A percentile compares a stretch with the other conserved stretches of the same genome.
phyloP scores from a whole-genome alignment of 2,113 vertebrate genomes.

The Panthera tigris region DNA sequence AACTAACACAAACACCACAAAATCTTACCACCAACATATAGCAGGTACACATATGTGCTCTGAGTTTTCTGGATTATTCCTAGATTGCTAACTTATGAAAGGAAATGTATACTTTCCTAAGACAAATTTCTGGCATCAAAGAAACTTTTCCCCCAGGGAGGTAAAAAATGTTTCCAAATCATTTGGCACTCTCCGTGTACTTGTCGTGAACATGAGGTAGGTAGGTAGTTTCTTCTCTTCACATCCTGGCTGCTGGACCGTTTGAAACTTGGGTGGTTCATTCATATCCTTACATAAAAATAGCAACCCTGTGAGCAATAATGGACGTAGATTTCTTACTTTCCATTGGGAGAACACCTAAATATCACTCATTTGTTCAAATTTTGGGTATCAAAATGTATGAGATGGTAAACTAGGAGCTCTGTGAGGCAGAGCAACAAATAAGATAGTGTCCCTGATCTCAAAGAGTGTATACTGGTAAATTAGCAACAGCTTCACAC shows the following conservation, averaged over 20 bases:
- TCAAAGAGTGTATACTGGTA: background rate
- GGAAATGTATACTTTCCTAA: background rate
- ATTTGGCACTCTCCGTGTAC: conserved; percentile 56
- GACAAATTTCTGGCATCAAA: background rate
- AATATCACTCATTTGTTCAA: background rate
- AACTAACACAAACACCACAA: background rate
- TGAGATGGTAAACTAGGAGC: background rate
- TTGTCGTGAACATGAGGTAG: conserved; percentile 90
- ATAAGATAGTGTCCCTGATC: background rate
- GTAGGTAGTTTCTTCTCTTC: conserved; percentile 88
- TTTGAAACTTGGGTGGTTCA: conserved; percentile 88
- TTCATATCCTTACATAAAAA: conserved; percentile 91
- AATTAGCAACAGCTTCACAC: background rate
- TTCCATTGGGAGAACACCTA: background rate
- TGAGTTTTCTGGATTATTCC: background rate
- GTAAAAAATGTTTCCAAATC: background rate
- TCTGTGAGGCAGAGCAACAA: background rate
- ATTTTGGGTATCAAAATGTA: background rate
- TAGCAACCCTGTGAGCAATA: background rate
- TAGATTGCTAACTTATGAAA: background rate
- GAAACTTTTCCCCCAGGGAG: background rate
- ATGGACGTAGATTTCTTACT: background rate
- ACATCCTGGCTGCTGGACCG: conserved; percentile 88
- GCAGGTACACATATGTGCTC: background rate
- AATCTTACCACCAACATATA: background rate